Evolutionary conservation across 2,888 invertebrate species (phyloP), one percentile per base, ranked within the genome.

Genomic region (Tortrix viridana): DNA sequence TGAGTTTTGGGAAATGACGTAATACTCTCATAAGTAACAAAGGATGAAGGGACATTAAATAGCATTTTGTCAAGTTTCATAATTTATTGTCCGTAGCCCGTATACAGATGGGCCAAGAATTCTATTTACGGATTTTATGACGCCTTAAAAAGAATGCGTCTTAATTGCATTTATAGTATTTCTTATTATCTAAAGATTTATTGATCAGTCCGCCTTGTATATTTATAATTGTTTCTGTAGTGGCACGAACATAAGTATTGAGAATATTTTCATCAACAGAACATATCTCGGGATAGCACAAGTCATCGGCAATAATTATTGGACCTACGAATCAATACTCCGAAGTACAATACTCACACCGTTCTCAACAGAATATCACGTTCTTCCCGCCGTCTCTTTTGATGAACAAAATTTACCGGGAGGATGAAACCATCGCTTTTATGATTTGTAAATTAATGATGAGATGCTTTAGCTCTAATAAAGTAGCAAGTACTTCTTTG

Each of bases 41-140:
- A 77, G 74, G 76, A 80, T 74, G 82, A 68, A 77, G 72, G 77
- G 77, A 80, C 84, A 89, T 90, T 89, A 89, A 88, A 88, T 83
- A 87, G 81, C 84, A 85, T 87, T 91, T 90, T 91, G 90, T 91
- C 90, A 89, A 82, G 84, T 81, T 80, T 73, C 75, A 75, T 85
- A 82, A 89, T 88, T 89, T 89, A 89, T 85, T 79, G 73, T 67
- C 71, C 66, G 68, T 71, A 71, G 69, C 77, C 81, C 80, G 85
- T 81, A 79, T 79, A 73, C 74, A 74, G 76, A 84, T 82, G 84
- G 82, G 75, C 77, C 81, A 83, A 81, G 79, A 67, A 66, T 61
- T 75, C 75, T 82, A 87, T 85, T 84, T 85, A 81, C 71, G 73
- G 71, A 70, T 73, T 81, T 87, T 86, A 88, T 81, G 82, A 82